Base-by-base conservation (phyloP, 2,888 invertebrate genomes). In the Phoenoteleia sp. region DNA sequence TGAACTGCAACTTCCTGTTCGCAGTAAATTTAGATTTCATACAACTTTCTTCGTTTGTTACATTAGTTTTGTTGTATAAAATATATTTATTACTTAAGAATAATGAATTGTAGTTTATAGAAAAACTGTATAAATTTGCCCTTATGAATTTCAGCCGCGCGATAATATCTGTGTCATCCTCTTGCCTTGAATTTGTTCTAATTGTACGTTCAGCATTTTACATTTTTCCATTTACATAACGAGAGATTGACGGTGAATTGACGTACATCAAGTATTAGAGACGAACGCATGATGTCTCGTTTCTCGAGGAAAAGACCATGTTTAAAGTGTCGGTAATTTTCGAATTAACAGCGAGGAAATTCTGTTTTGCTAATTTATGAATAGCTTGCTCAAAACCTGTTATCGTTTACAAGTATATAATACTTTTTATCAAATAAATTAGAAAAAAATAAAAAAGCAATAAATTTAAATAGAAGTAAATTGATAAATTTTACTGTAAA, bases 151-250 rank as follows among this genome's bases (percentile, higher is more conserved):
- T 13, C 6, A 19, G 49, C 7, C 2, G n/a, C 9, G 9, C 25
- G 9, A 45, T 36, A 36, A 56, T 23, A 62, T 49, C 33, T 17
- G 13, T 47, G 36, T 47, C 72, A 62, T 62, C 23, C 39, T 39
- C 4, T 60, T 58, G 23, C 72, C 72, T 74, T 74, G 60, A 60
- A 62, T 49, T 36, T 11, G 39, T 60, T 74, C 27, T 62, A 62
- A 74, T 74, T 60, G 47, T 9, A 74, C 23, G 27, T 62, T 52
- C 6, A 39, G 21, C 13, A 39, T 39, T 62, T 39, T 54, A 42
- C 49, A 36, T 17, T 75, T 64, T 27, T 64, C 17, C 54, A 52
- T 75, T 64, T 75, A 75, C 29, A 62, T 75, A 75, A 54, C 47
- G 15, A 29, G 9, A 11, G 5, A 45, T 71, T 71, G 56, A 71